A percentile compares a stretch with the other conserved stretches of the same genome.
These are phyloP conservation scores for Mionectes olivaceus DNA, from an alignment of 2,797 vertebrate genomes.

Conservation along the genomic window DNA sequence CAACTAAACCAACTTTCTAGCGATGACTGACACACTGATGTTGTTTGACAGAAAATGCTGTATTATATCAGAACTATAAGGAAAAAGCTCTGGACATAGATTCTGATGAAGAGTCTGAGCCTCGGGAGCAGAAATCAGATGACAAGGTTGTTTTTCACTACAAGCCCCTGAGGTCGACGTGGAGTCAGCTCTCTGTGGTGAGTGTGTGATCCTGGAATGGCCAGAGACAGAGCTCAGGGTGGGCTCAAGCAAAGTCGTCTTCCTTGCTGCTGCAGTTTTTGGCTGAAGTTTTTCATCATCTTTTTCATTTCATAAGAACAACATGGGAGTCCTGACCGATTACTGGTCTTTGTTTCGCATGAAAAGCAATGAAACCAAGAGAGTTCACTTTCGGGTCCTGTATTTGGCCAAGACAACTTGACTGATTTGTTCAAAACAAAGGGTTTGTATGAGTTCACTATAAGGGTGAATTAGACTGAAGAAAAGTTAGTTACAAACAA, in stretches of 20 bases:
- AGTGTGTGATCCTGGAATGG: constrained; percentile 60
- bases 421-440: neutral
- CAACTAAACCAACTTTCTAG: neutral
- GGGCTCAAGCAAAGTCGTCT: neutral
- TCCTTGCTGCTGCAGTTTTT: neutral
- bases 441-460: neutral
- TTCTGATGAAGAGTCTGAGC: constrained; percentile 91
- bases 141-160: constrained; percentile 87
- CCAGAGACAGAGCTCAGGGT: neutral
- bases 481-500: neutral
- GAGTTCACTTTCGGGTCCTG: neutral
- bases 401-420: neutral
- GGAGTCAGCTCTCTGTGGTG: constrained; percentile 94
- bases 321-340: neutral
- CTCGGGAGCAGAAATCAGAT: constrained; percentile 81
- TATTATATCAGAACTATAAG: constrained; percentile 96
- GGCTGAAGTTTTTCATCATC: neutral
- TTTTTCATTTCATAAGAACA: neutral
- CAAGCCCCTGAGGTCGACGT: constrained; percentile 89
- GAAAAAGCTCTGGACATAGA: constrained; percentile 95
- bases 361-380: neutral
- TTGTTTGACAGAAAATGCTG: constrained; percentile 87
- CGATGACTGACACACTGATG: neutral
- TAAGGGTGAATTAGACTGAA: neutral
- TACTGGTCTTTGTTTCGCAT: neutral